These are phyloP conservation scores for Corythucha ciliata DNA, from an alignment of 2,888 invertebrate species.

Conservation along the genomic window DNA sequence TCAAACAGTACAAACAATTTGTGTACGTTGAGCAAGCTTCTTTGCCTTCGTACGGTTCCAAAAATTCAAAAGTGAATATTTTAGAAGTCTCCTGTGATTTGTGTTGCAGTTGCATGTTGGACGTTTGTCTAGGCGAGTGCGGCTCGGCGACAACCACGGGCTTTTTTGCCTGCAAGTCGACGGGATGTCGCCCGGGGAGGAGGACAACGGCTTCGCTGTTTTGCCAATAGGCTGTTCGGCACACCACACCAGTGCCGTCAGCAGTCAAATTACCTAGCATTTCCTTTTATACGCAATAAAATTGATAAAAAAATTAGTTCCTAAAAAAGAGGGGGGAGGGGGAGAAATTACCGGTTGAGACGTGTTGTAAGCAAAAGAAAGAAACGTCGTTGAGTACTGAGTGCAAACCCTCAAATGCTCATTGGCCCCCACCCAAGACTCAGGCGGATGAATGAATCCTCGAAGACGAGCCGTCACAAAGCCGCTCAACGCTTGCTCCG, in stretches of 20 bases:
- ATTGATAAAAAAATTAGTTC: slow-evolving; percentile 4
- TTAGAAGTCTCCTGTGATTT: slow-evolving; percentile 62
- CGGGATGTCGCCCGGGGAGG: slow-evolving; percentile 53
- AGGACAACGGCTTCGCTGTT: slow-evolving; percentile 43
- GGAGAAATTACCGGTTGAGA: slow-evolving; percentile 22
- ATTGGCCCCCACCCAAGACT: slow-evolving; percentile 52
- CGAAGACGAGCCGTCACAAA: slow-evolving; percentile 65
- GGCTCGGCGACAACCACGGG: slow-evolving; percentile 38
- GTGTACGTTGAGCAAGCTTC: slow-evolving; percentile 66
- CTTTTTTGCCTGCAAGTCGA: slow-evolving; percentile 46
- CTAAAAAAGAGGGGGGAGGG: background rate
- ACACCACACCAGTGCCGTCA: slow-evolving; percentile 59
- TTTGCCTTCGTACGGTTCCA: slow-evolving; percentile 76
- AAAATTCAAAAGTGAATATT: slow-evolving; percentile 76
- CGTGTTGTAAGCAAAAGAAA: slow-evolving; percentile 43
- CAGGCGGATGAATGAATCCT: slow-evolving; percentile 74
- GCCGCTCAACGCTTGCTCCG: slow-evolving; percentile 58
- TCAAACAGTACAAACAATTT: slow-evolving; percentile 79
- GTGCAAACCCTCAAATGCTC: slow-evolving; percentile 69
- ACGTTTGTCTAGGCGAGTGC: background rate
- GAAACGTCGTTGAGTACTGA: slow-evolving; percentile 62
- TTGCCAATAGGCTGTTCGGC: slow-evolving; percentile 59
- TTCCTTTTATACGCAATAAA: slow-evolving; percentile 38
- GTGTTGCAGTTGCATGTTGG: slow-evolving; percentile 49
- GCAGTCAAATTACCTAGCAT: slow-evolving; percentile 56